Conservation (phyloP, 2,113 vertebrate species). For the Climacteris rufus region DNA sequence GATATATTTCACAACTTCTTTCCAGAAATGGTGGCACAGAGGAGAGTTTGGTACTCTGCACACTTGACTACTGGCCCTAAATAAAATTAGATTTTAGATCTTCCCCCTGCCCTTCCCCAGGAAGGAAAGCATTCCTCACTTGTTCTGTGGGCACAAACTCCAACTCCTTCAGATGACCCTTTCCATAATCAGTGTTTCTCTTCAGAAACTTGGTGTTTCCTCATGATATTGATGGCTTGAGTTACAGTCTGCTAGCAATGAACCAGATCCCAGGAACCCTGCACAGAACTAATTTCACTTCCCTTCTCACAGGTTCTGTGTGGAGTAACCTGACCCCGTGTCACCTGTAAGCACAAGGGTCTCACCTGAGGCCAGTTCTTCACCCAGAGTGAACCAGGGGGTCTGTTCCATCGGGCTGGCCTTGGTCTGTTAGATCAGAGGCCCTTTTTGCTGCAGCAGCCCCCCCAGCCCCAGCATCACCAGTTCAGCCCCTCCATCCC, state of each 20-base stretch:
- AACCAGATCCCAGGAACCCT: background rate
- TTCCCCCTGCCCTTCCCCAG: background rate
- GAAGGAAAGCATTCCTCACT: background rate
- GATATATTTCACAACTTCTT: background rate
- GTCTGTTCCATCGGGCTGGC: background rate
- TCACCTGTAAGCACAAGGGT: background rate
- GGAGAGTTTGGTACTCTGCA: background rate
- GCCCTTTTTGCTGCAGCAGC: background rate
- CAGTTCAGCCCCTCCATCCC: background rate
- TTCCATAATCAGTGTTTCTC: background rate
- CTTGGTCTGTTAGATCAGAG: rapidly evolving
- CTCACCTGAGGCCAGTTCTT: background rate
- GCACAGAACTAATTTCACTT: background rate
- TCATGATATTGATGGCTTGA: background rate
- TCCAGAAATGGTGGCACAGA: background rate
- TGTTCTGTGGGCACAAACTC: background rate
- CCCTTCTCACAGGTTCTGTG: rapidly evolving
- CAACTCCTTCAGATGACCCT: background rate
- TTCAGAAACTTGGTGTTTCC: background rate
- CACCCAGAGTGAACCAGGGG: rapidly evolving
- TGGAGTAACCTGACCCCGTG: background rate
- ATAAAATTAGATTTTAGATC: background rate
- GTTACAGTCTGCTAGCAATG: background rate
- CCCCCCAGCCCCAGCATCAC: background rate
- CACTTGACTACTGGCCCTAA: background rate